Evolutionary conservation across 2,113 vertebrate species (phyloP), one percentile per base, ranked within the genome.

Genomic region (Prochilodus magdalenae): DNA sequence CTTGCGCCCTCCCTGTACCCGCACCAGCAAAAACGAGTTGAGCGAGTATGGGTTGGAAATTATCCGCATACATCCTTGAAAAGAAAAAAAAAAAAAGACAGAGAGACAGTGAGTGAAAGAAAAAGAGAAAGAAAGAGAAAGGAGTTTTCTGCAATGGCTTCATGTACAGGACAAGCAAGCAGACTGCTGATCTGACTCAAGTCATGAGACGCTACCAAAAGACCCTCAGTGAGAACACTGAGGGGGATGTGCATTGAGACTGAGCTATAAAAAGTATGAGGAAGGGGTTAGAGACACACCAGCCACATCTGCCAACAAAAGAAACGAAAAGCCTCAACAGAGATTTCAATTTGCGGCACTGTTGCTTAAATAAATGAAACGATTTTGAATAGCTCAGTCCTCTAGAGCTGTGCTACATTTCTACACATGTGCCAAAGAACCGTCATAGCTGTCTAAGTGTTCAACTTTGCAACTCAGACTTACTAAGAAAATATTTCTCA

Each of bases 41-140:
- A 83, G 79, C 93, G 77, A 92, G 93, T 92, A 90, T 88, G 86
- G 85, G 86, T 84, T 91, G 90, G 88, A 90, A 89, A 90, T 88
- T 88, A 90, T 84, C 91, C 85, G 85, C 88, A 88, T 87, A 86
- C 82, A 83, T 86, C 74, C 63, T 81, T 86, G 72, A 84, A 70
- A 80, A 75, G 83, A 86, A 67, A 77, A 79, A 57, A 79, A 27
- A 69, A 6, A 49, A 74, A 27, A 75, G 13, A 49, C 3, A 4
- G 27, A 27, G 57, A 78, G 22, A 60, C 57, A 44, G 27, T 62
- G 16, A 80, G 26, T 36, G 7, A 36, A 36, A 36, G 7, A 82
- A 20, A 22, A 24, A 65, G 27, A 7, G n/a, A 33, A 47, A 79
- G n/a, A 62, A 51, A 29, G 20, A 69, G 24, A 79, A n/a, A 81